Conservation (phyloP, 2,888 invertebrate genomes). For the Limnephilus auricula region DNA sequence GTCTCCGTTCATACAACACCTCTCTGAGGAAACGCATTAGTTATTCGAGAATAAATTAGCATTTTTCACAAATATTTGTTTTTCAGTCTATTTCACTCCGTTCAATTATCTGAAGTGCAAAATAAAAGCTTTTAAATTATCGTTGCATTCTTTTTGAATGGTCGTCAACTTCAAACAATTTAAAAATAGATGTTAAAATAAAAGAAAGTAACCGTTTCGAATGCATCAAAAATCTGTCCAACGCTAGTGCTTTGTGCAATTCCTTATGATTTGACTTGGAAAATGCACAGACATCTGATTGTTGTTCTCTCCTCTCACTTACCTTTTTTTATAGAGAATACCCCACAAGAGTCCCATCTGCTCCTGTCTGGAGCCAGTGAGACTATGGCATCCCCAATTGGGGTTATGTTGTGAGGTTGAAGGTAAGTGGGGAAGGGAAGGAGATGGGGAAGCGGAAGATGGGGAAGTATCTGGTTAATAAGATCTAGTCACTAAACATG, state of each 20-base stretch:
- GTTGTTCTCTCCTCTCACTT: not conserved
- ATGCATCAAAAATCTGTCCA: not conserved
- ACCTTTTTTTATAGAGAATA: too few species aligned
- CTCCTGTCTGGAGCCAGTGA: too few species aligned
- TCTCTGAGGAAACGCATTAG: not conserved
- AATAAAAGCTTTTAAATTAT: conserved; percentile 2
- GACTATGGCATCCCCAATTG: too few species aligned
- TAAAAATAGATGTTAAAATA: not conserved
- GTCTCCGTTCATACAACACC: conserved; percentile 4
- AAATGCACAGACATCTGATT: not conserved
- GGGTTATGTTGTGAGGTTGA: too few species aligned
- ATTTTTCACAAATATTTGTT: conserved; percentile 21
- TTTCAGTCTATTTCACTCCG: not conserved
- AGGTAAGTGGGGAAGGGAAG: too few species aligned
- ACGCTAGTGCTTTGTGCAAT: not conserved
- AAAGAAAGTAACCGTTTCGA: not conserved
- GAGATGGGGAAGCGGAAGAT: too few species aligned
- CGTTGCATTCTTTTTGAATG: not conserved
- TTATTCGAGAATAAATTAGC: conserved; percentile 40
- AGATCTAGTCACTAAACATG: too few species aligned
- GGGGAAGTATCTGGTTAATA: too few species aligned
- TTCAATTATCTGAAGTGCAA: not conserved
- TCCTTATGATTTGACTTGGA: not conserved
- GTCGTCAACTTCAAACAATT: not conserved
- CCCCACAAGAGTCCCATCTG: too few species aligned